Conservation (phyloP, 2,888 invertebrate species). For the Entomobrya multifasciata region DNA sequence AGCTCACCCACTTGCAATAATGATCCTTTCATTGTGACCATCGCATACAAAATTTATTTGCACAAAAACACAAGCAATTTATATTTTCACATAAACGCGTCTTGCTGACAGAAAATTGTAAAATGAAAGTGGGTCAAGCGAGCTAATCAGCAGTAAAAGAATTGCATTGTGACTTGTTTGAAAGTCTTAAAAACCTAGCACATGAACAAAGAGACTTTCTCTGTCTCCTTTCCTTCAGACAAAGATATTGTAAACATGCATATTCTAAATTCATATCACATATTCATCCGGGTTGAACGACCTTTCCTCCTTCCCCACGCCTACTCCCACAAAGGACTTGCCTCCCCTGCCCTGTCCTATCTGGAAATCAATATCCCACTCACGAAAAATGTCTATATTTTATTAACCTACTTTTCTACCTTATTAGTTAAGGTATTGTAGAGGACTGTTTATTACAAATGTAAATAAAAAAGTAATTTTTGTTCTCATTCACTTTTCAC, state of each 20-base stretch:
- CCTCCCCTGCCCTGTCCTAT: neutral
- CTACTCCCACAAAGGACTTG: neutral
- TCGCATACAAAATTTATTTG: too few relatives aligned
- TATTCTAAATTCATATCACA: too few relatives aligned
- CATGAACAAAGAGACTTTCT: constrained; percentile 10
- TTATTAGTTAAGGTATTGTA: too few relatives aligned
- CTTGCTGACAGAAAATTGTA: too few relatives aligned
- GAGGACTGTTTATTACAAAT: too few relatives aligned
- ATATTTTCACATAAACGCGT: too few relatives aligned
- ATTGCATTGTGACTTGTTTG: neutral
- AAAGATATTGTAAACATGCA: too few relatives aligned
- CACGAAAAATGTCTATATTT: too few relatives aligned
- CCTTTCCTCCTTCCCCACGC: neutral
- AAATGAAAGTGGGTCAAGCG: neutral
- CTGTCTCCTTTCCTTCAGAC: neutral
- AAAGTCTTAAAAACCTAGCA: neutral
- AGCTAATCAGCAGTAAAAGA: neutral
- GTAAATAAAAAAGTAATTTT: neutral
- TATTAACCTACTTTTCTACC: too few relatives aligned
- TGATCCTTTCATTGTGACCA: too few relatives aligned
- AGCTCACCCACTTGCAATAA: too few relatives aligned
- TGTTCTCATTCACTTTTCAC: neutral
- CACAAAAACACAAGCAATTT: too few relatives aligned
- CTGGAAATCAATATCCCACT: neutral
- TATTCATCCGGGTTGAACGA: constrained; percentile 40